Evolutionary conservation across 2,797 vertebrate genomes (phyloP).

Genomic region (Rhincodon typus): DNA sequence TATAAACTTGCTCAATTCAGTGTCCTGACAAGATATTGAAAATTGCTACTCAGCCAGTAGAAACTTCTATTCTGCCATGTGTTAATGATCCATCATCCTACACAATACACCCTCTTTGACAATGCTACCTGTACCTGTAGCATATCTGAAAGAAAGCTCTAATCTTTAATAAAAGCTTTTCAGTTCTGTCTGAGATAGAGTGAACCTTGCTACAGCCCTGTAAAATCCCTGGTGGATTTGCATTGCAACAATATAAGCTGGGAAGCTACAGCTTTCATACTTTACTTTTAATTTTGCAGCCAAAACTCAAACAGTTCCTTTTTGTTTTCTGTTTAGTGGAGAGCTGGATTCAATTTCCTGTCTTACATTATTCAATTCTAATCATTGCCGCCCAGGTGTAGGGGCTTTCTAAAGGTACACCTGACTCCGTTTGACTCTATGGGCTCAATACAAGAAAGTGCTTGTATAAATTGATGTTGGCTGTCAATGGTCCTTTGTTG

Average conservation of each 20-base stretch:
- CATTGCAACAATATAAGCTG: constrained; percentile 16
- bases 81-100: background rate
- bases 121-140: background rate
- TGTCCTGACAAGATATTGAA: background rate
- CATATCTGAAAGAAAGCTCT: background rate
- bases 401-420: background rate
- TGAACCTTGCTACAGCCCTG: background rate
- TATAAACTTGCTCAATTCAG: background rate
- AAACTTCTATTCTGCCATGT: background rate
- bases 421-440: constrained; percentile 15
- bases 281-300: background rate
- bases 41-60: background rate
- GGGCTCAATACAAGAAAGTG: background rate
- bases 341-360: constrained; percentile 1
- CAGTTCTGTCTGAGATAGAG: background rate
- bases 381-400: background rate
- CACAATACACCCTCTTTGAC: background rate
- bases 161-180: constrained; percentile 5
- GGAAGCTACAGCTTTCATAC: background rate
- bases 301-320: constrained; percentile 9
- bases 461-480: background rate
- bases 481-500: background rate
- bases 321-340: background rate
- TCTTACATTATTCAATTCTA: constrained; percentile 3
- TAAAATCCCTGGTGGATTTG: background rate